These are phyloP conservation scores for Drosophila micromelanica DNA, from an alignment of 1,140 invertebrate species.

Conservation along the genomic window DNA sequence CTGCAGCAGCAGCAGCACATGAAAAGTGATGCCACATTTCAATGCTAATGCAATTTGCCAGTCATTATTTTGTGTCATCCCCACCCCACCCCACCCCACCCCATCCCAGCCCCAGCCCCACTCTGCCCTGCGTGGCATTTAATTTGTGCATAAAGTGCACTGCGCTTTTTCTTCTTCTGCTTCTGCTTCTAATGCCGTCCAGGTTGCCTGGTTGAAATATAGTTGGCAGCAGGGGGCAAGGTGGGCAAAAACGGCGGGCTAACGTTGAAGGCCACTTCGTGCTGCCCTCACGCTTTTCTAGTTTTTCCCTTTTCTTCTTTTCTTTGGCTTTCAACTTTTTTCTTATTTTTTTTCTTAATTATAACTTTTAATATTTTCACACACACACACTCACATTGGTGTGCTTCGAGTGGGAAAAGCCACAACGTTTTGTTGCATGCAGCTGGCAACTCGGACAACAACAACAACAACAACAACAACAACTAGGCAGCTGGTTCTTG, in stretches of 20 bases:
- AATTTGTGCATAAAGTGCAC: constrained; percentile 48
- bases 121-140: constrained; percentile 23
- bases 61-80: constrained; percentile 36
- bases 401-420: constrained; percentile 13
- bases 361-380: constrained; percentile 74
- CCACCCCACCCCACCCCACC: background rate
- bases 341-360: constrained; percentile 59
- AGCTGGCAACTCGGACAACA: constrained; percentile 11
- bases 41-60: constrained; percentile 46
- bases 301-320: background rate
- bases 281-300: constrained; percentile 17
- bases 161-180: constrained; percentile 6
- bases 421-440: constrained; percentile 8
- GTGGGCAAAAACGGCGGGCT: background rate
- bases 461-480: background rate
- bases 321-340: background rate
- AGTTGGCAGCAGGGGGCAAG: background rate
- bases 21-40: constrained; percentile 19
- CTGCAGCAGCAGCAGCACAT: constrained; percentile 13
- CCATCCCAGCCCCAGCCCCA: too few relatives aligned
- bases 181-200: constrained; percentile 1
- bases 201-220: background rate
- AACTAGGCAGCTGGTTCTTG: too few relatives aligned
- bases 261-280: constrained; percentile 26
- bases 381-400: constrained; percentile 8